Percentiles rank a stretch among this genome's conserved stretches.
These are phyloP conservation scores for Turritopsis rubra DNA, from an alignment of 30 jellyfish, hydroid and myxozoan species.

Conservation along the genomic window DNA sequence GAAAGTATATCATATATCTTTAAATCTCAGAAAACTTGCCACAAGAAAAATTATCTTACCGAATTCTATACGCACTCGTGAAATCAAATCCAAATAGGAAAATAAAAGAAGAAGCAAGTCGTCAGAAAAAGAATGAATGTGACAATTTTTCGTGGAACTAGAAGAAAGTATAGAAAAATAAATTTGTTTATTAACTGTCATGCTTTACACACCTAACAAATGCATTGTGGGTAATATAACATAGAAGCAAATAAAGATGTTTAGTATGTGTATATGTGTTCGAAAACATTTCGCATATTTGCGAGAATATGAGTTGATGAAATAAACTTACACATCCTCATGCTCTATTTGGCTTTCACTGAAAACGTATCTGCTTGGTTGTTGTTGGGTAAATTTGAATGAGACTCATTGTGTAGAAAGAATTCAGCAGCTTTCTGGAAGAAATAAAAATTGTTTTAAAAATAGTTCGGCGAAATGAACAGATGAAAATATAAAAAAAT, in stretches of 20 bases:
- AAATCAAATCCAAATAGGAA: constrained; percentile 37
- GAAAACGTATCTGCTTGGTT: neutral
- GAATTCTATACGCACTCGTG: constrained; percentile 45
- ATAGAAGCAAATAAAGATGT: too few relatives aligned
- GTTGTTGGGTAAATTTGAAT: neutral
- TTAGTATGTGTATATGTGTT: too few relatives aligned
- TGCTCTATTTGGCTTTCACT: neutral
- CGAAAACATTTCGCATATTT: too few relatives aligned
- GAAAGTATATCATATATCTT: too few relatives aligned
- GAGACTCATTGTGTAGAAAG: neutral
- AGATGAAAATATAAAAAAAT: too few relatives aligned
- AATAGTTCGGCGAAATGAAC: too few relatives aligned
- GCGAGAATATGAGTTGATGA: too few relatives aligned
- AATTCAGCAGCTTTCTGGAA: neutral
- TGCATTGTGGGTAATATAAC: too few relatives aligned
- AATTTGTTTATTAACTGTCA: too few relatives aligned
- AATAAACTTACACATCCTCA: neutral
- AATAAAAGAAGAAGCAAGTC: constrained; percentile 45
- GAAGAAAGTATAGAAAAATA: neutral
- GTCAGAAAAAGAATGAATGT: constrained; percentile 33
- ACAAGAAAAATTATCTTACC: constrained; percentile 30
- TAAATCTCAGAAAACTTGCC: too few relatives aligned
- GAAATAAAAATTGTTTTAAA: too few relatives aligned
- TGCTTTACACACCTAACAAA: too few relatives aligned
- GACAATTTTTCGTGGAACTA: neutral